Base-by-base conservation (phyloP, 2,797 vertebrate genomes). In the Carapus acus region DNA sequence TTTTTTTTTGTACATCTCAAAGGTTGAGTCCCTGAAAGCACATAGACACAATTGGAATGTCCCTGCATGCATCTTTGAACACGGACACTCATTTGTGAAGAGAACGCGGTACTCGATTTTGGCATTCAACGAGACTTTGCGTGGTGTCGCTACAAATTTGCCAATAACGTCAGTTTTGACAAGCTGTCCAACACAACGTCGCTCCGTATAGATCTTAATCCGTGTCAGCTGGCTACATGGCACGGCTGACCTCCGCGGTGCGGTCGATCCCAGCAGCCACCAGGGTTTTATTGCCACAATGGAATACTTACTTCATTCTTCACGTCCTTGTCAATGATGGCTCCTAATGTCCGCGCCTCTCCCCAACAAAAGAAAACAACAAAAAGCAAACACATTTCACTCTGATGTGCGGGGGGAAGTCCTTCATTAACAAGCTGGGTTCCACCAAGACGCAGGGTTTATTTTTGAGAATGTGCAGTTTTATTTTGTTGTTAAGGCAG, bases 281-380 rank as follows among this genome's bases (percentile, higher is more conserved):
- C 45, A 49, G 55, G 44, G 53, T 73, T 77, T 69, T 66, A 60
- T 65, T 64, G 67, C 73, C 44, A 56, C 56, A 66, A 57, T 58
- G 24, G 50, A 67, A 71, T 74, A 74, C 75, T 81, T 81, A 72
- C 69, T 67, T 77, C 58, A 49, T 64, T 51, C 47, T 63, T 45
- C 38, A 29, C 31, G 49, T 51, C 75, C 81, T 83, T 84, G 74
- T 81, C 74, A 74, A 58, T 79, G 75, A 76, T 71, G 72, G 65
- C 61, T 73, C 57, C 69, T 73, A 78, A 64, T 74, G 58, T 64
- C 67, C 58, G 27, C 50, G 73, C 62, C 71, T 36, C 47, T 24
- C 58, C 23, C 58, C 55, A 67, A 81, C 74, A 79, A 67, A 80
- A 68, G 72, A 27, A 27, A 27, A 27, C 48, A 63, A 67, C 69